These are phyloP conservation scores for Pyrochroa serraticornis DNA, from an alignment of 2,888 invertebrate genomes.

Conservation along the genomic window DNA sequence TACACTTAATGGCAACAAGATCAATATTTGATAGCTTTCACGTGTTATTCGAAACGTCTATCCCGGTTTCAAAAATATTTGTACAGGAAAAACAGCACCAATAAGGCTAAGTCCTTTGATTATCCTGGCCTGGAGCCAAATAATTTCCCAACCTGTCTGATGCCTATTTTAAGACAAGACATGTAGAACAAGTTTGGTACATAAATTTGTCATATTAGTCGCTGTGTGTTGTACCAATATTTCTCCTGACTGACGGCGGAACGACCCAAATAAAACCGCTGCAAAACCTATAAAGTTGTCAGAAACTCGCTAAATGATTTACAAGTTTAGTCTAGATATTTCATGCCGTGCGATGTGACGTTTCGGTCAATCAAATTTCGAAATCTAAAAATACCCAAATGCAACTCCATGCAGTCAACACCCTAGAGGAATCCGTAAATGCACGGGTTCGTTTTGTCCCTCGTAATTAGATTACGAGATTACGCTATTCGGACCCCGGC, in stretches of 20 bases:
- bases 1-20: constrained; percentile 18
- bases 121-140: no score
- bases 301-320: constrained; percentile 15
- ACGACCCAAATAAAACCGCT: no score
- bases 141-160: no score
- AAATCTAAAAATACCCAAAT: constrained; percentile 15
- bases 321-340: constrained; percentile 19
- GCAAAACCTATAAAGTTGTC: neutral
- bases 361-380: constrained; percentile 22
- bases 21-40: constrained; percentile 16
- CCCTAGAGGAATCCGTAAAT: constrained; percentile 21
- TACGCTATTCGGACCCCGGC: neutral
- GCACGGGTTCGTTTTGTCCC: constrained; percentile 19
- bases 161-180: no score
- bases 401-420: constrained; percentile 15
- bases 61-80: constrained; percentile 17
- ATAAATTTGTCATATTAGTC: no score
- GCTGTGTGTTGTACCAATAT: no score
- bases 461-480: constrained; percentile 22
- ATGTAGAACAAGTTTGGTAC: no score
- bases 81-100: constrained; percentile 1
- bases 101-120: neutral
- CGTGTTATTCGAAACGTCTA: constrained; percentile 1
- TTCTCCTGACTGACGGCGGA: no score
- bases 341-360: constrained; percentile 10